phyloP scores from a whole-genome alignment of 2,888 invertebrate species.

The Agriopis marginaria region DNA sequence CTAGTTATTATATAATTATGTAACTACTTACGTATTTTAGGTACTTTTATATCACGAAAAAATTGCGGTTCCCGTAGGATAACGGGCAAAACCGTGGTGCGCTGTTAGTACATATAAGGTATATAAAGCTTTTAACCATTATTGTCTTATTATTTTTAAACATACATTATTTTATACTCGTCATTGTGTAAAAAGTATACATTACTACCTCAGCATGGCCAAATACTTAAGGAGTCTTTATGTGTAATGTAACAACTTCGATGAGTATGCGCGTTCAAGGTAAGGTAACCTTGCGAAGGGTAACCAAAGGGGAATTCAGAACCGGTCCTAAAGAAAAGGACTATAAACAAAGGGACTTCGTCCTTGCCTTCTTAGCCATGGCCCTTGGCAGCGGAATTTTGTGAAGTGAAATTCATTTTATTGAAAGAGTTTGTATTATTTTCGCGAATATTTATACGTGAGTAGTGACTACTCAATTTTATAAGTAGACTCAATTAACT shows the following conservation, averaged over 20 bases:
- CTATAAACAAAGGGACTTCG: constrained; percentile 35
- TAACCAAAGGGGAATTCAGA: constrained; percentile 37
- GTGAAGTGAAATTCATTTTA: neutral
- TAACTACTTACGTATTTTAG: no score
- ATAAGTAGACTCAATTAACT: neutral
- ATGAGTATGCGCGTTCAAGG: constrained; percentile 26
- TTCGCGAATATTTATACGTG: no score
- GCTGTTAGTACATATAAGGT: no score
- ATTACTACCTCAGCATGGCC: neutral
- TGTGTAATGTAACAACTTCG: neutral
- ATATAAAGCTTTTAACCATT: no score
- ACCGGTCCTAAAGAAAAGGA: constrained; percentile 49
- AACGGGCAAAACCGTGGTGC: no score
- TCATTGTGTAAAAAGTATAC: neutral
- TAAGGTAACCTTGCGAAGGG: constrained; percentile 33
- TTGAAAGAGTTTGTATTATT: no score
- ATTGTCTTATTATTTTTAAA: no score
- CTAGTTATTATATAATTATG: no score
- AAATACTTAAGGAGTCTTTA: neutral
- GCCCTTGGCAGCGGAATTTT: neutral
- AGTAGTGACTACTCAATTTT: neutral
- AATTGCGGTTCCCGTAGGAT: no score
- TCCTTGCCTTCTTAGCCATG: constrained; percentile 10
- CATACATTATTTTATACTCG: no score
- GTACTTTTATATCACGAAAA: no score